phyloP scores from a whole-genome alignment of 1,140 invertebrate genomes.

The Cydia pomonella region DNA sequence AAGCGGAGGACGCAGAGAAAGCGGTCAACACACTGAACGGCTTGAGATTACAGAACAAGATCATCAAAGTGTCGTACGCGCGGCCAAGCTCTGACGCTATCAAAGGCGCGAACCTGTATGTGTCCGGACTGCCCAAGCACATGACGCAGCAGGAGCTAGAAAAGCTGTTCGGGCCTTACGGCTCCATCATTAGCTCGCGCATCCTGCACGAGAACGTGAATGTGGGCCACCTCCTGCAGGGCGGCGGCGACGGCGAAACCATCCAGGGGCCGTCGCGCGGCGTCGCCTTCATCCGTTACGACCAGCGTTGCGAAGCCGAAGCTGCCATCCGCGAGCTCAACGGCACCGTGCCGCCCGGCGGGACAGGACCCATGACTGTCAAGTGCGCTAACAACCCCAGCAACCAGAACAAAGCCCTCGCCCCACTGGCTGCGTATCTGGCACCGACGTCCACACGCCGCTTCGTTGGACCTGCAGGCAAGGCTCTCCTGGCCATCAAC shows the following conservation, averaged over 20 bases:
- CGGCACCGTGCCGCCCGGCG: slow-evolving; percentile 82
- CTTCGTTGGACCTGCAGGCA: slow-evolving; percentile 81
- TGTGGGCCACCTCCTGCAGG: slow-evolving; percentile 79
- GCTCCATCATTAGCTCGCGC: slow-evolving; percentile 92
- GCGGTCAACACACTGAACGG: slow-evolving; percentile 93
- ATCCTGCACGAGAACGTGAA: slow-evolving; percentile 94
- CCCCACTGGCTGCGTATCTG: slow-evolving; percentile 77
- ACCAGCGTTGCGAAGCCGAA: slow-evolving; percentile 83
- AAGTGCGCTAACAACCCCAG: slow-evolving; percentile 84
- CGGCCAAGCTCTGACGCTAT: slow-evolving; percentile 93
- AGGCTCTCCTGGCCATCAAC: slow-evolving; percentile 93
- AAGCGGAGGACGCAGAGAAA: slow-evolving; percentile 91
- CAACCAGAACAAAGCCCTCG: slow-evolving; percentile 81
- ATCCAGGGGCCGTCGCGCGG: slow-evolving; percentile 81
- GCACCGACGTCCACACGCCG: slow-evolving; percentile 79
- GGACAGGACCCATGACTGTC: slow-evolving; percentile 82
- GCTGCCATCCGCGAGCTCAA: slow-evolving; percentile 83
- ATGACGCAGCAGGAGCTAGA: slow-evolving; percentile 93
- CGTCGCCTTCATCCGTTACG: slow-evolving; percentile 83
- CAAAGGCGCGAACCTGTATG: slow-evolving; percentile 95
- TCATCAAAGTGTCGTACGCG: slow-evolving; percentile 95
- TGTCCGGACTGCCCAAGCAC: slow-evolving; percentile 92
- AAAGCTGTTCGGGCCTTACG: slow-evolving; percentile 89
- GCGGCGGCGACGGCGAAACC: slow-evolving; percentile 65
- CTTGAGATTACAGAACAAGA: slow-evolving; percentile 93